Base-by-base conservation (phyloP, 2,797 vertebrate species). In the Acridotheres tristis region DNA sequence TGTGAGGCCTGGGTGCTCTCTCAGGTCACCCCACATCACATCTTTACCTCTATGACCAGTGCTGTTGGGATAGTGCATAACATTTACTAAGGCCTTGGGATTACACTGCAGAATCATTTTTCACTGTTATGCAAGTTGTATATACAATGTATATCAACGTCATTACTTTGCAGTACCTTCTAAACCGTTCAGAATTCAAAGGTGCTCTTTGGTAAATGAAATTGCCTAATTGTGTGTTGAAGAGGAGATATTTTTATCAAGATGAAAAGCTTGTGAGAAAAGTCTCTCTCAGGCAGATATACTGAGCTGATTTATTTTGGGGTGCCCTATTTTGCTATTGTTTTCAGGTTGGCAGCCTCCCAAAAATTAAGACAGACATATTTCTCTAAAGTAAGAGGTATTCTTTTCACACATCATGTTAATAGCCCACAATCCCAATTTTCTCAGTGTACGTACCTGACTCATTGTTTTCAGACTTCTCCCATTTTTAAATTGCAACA, bases 401-500 rank as follows among this genome's bases (percentile, higher is more conserved):
- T 4, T 68, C 27, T 84, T 80, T 86, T 65, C 50, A n/a, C 42
- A 65, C 32, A 62, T 79, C 45, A n/a, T 6, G 13, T 78, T 90
- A 85, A 89, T 40, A 34, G 65, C 48, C 66, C 65, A 36, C 43
- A 91, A 94, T 79, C 85, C 81, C 3, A 91, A 90, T 96, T 96
- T 96, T 93, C 91, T 90, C 77, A 75, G 91, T 21, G 9, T 67
- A 87, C 17, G 3, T 88, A 86, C 85, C 94, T 83, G 57, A 90
- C 79, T 95, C 51, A 5, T 63, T 29, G 40, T 40, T 94, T 66
- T 30, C 50, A 91, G 66, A 57, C 47, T 83, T 93, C 57, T 57
- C 36, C 26, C 16, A 12, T 95, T 95, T 96, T 92, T 84, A 97
- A 97, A 96, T 47, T 71, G 69, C 69, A 92, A 89, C 92, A 55